Evolutionary conservation across 2,113 vertebrate species (phyloP).

Genomic region (Phrynosoma platyrhinos): DNA sequence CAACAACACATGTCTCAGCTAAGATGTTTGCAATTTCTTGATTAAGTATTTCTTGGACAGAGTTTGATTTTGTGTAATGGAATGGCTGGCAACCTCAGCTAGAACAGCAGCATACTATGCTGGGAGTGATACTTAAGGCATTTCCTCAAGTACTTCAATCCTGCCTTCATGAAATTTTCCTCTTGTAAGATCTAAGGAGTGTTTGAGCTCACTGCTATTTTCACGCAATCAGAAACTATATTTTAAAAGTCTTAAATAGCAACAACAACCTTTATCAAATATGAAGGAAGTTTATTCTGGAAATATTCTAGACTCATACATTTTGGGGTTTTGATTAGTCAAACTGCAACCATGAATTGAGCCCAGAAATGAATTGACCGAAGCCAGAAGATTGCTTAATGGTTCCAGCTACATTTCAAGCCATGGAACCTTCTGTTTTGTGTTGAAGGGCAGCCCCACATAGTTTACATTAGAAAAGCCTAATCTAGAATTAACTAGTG

Average conservation of each 20-base stretch:
- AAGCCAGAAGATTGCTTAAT: not conserved
- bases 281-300: not conserved
- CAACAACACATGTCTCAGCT: too few relatives aligned
- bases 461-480: not conserved
- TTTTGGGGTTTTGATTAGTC: not conserved
- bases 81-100: not conserved
- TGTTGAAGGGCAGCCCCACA: too few relatives aligned
- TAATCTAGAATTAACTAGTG: not conserved
- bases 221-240: accelerated
- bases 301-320: not conserved
- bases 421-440: not conserved
- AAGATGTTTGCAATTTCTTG: not conserved
- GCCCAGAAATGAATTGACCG: not conserved
- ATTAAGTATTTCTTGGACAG: not conserved
- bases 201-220: not conserved
- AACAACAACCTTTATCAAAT: not conserved
- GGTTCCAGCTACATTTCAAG: not conserved
- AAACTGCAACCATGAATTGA: not conserved
- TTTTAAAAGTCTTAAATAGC: not conserved
- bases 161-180: not conserved
- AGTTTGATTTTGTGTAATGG: conserved; percentile 13
- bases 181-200: not conserved
- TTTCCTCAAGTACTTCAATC: conserved; percentile 18
- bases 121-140: not conserved
- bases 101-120: not conserved